These are phyloP conservation scores for Plumapathes pennacea DNA, from an alignment of 92 coral and sea anemone species.

Conservation along the genomic window DNA sequence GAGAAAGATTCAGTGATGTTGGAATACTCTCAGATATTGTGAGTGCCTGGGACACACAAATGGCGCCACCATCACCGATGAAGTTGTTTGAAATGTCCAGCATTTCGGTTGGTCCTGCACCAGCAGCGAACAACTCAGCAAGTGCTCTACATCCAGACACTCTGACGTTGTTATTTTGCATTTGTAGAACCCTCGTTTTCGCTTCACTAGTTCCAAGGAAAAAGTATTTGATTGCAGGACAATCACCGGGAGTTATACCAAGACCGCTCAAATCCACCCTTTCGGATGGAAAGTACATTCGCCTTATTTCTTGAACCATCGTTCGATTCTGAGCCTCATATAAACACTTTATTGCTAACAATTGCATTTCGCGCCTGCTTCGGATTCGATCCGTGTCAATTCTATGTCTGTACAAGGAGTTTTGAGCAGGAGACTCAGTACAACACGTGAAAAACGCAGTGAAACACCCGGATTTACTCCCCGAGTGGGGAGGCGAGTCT, in stretches of 20 bases:
- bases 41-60: background rate
- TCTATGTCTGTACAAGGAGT: too few species aligned
- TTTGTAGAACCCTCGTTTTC: background rate
- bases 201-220: background rate
- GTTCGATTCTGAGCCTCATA: too few species aligned
- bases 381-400: too few species aligned
- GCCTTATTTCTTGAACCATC: too few species aligned
- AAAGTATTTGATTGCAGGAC: background rate
- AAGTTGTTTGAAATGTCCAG: background rate
- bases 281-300: too few species aligned
- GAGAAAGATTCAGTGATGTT: background rate
- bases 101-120: constrained; percentile 1
- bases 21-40: background rate
- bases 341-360: too few species aligned
- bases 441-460: too few species aligned
- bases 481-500: too few species aligned
- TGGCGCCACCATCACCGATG: background rate
- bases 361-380: too few species aligned
- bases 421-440: too few species aligned
- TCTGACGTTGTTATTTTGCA: background rate
- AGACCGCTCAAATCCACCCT: constrained; percentile 2
- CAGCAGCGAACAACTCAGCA: background rate
- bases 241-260: background rate
- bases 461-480: too few species aligned
- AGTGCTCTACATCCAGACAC: background rate